Percentiles rank a stretch among this genome's conserved stretches.
Conservation (phyloP, 2,113 vertebrate species). For the Dasyprocta punctata region DNA sequence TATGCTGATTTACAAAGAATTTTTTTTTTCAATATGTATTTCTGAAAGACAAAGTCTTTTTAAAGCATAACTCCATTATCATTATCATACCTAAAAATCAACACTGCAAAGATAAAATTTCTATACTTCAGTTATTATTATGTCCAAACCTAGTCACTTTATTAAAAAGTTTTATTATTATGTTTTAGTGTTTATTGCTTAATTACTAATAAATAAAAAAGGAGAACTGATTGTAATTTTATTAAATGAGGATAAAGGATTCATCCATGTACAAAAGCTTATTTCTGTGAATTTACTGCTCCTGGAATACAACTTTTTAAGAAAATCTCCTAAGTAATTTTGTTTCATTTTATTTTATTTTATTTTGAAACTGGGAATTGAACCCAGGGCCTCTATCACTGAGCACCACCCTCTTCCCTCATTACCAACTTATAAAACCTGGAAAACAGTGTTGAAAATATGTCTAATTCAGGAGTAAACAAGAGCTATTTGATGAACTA, state of each 20-base stretch:
- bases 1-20: background rate
- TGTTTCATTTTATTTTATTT: background rate
- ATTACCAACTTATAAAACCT: slow-evolving; percentile 17
- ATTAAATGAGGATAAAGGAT: slow-evolving; percentile 27
- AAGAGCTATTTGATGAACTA: background rate
- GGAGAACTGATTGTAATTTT: slow-evolving; percentile 10
- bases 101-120: background rate
- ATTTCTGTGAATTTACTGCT: background rate
- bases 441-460: background rate
- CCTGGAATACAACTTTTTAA: background rate
- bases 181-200: background rate
- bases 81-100: background rate
- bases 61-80: background rate
- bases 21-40: background rate
- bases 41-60: background rate
- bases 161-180: background rate
- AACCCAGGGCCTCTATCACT: background rate
- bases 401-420: background rate
- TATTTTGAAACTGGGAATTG: background rate
- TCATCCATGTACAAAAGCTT: background rate
- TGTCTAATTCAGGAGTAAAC: background rate
- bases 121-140: background rate
- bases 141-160: background rate
- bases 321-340: slow-evolving; percentile 29
- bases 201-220: background rate